Evolutionary conservation across 1,140 invertebrate species (phyloP).

Genomic region (Hycleus phaleratus): DNA sequence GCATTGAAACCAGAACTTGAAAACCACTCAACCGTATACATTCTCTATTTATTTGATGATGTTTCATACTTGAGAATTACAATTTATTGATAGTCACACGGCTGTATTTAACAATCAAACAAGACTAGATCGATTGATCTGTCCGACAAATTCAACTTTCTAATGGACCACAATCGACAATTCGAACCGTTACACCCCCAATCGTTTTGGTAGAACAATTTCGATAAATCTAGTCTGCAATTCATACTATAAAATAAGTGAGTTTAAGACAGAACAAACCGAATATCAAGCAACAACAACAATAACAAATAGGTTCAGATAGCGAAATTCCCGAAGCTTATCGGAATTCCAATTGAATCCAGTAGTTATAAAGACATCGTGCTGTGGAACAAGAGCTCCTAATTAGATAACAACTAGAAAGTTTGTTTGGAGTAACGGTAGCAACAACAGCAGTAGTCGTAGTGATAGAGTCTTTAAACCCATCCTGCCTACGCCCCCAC

Average conservation of each 20-base stretch:
- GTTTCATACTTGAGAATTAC: constrained; percentile 11
- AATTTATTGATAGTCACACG: constrained; percentile 14
- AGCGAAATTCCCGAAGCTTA: constrained; percentile 30
- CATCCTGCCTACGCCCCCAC: not conserved
- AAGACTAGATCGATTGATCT: too few relatives aligned
- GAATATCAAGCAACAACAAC: constrained; percentile 11
- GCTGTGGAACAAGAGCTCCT: constrained; percentile 30
- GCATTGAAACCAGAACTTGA: constrained; percentile 13
- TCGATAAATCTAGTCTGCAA: constrained; percentile 32
- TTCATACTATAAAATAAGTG: constrained; percentile 24
- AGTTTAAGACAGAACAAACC: constrained; percentile 17
- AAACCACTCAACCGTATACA: constrained; percentile 5
- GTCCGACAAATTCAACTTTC: too few relatives aligned
- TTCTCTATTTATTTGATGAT: not conserved
- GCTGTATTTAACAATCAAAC: constrained; percentile 4
- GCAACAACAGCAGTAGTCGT: too few relatives aligned
- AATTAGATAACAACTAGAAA: constrained; percentile 33
- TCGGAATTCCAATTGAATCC: constrained; percentile 34
- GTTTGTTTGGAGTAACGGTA: constrained; percentile 17
- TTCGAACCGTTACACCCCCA: not conserved
- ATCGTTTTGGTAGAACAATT: constrained; percentile 18
- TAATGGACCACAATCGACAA: too few relatives aligned
- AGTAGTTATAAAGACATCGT: constrained; percentile 33
- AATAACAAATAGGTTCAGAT: constrained; percentile 21
- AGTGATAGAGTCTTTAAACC: not conserved